Base-by-base conservation (phyloP, 2,113 vertebrate species). In the Baryphthengus martii region DNA sequence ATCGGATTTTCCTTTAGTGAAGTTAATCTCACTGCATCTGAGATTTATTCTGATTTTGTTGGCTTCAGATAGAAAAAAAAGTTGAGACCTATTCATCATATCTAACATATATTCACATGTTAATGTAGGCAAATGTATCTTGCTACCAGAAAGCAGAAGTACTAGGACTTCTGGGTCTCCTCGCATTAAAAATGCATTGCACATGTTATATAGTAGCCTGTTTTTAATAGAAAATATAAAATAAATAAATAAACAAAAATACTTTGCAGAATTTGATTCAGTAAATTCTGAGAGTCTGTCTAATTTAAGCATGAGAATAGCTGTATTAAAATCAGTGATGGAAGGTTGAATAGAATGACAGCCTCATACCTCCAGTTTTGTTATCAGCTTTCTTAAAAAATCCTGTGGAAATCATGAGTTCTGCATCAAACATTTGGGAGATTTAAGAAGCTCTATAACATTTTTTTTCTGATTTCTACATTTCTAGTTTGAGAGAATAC, bases 31-130 rank as follows among this genome's bases (percentile, higher is more conserved):
- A 16, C 58, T 79, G 17, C 44, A 25, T 23, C 17, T 31, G 31
- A 1, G 4, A 16, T 3, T 71, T 73, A n/a, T 1, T 86, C 25
- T 84, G 35, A 10, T 70, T 88, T 62, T 10, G 17, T 3, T 62
- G 8, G 19, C 10, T 79, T 80, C n/a, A 80, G n/a, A 33, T 1
- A 63, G 7, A 39, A 78, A 73, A 37, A 70, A n/a, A 26, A 4
- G 9, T 15, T 28, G 2, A 1, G 5, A 0, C 35, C 17, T 65
- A 1, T 39, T 86, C 10, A 6, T n/a, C 28, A 4, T 35, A 11
- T 39, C 40, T 83, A 72, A 35, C 10, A 2, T 66, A 11, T 18
- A 19, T 2, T 83, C 10, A 47, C 8, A 11, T 23, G 7, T 28
- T 26, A 73, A 35, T 14, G 9, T 5, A 47, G 28, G 10, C 4